Conservation (phyloP, 2,113 vertebrate species). For the Rhinoptilus africanus region DNA sequence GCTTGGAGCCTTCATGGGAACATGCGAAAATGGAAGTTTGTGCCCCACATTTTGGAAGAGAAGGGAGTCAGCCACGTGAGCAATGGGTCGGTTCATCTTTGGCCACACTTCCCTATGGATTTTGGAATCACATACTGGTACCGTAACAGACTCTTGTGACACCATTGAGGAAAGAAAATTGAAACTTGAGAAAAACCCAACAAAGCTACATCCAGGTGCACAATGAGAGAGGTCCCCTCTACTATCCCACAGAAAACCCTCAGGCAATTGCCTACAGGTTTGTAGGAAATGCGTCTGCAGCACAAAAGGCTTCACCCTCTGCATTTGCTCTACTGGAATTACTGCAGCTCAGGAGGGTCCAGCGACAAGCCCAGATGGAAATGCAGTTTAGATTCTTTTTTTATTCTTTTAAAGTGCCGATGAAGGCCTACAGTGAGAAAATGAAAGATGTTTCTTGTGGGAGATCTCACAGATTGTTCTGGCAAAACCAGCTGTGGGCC, state of each 20-base stretch:
- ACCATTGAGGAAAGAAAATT: not conserved
- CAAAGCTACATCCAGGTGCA: not conserved
- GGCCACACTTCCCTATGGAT: not conserved
- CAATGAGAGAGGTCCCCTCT: not conserved
- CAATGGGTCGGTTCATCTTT: not conserved
- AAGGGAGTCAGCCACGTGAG: not conserved
- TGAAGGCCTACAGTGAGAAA: constrained; percentile 44
- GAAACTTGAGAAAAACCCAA: not conserved
- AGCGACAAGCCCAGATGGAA: not conserved
- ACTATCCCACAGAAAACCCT: not conserved
- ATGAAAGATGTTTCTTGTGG: constrained; percentile 38
- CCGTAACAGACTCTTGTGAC: not conserved
- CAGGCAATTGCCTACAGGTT: not conserved
- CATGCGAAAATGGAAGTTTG: fast-evolving
- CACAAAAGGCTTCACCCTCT: not conserved
- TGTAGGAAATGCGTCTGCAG: not conserved
- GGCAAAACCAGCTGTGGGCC: not conserved
- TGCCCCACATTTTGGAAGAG: not conserved
- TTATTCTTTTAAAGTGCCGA: fast-evolving
- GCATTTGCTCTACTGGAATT: not conserved
- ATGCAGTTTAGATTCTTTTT: not conserved
- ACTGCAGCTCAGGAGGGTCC: not conserved
- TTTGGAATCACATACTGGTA: not conserved
- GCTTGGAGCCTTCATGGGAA: not conserved
- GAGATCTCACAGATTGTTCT: constrained; percentile 26